Evolutionary conservation across 1,140 invertebrate species (phyloP).

Genomic region (Pantala flavescens): DNA sequence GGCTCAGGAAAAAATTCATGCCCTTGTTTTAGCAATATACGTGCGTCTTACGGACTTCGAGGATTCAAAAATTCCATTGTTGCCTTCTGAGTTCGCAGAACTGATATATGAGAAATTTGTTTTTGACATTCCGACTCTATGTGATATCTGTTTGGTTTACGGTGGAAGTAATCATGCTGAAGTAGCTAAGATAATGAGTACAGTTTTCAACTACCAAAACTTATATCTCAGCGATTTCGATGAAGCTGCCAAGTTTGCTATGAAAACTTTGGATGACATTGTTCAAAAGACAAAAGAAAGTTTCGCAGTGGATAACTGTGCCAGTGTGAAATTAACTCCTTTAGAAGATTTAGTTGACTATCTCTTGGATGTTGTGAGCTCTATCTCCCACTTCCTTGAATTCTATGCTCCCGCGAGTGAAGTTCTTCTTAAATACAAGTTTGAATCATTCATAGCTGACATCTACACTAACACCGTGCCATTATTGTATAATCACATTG

Average conservation of each 20-base stretch:
- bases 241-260: background rate
- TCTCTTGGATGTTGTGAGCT: background rate
- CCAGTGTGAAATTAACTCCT: background rate
- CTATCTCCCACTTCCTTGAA: background rate
- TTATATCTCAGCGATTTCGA: background rate
- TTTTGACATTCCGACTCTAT: background rate
- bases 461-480: background rate
- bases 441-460: background rate
- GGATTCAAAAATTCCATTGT: background rate
- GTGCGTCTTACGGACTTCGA: background rate
- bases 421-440: background rate
- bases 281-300: background rate
- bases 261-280: background rate
- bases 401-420: background rate
- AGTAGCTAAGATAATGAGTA: background rate
- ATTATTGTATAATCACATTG: background rate
- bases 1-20: background rate
- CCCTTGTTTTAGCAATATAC: background rate
- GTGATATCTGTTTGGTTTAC: constrained; percentile 7
- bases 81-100: background rate
- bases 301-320: background rate
- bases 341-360: background rate
- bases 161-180: background rate
- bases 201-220: background rate
- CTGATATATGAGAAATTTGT: background rate